Evolutionary conservation across 2,888 invertebrate species (phyloP).

Genomic region (Sesamia inferens): DNA sequence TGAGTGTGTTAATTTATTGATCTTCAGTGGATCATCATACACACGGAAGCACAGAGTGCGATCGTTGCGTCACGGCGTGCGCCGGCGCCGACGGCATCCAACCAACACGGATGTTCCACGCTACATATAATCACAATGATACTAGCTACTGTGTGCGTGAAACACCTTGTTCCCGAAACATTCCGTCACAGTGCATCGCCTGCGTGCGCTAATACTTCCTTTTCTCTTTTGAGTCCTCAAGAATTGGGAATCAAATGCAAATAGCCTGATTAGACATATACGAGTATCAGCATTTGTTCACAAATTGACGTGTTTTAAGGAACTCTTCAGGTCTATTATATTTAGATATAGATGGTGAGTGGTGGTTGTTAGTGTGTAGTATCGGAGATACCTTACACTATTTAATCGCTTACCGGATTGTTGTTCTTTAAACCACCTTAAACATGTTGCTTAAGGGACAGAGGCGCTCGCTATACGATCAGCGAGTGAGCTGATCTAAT

Average conservation of each 20-base stretch:
- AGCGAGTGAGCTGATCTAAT: not conserved
- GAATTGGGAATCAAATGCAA: not conserved
- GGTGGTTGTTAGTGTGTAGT: too few relatives aligned
- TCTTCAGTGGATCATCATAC: not conserved
- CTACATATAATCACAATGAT: not conserved
- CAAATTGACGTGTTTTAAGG: too few relatives aligned
- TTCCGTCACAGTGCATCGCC: not conserved
- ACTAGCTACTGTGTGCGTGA: not conserved
- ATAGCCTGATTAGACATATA: not conserved
- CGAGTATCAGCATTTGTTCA: too few relatives aligned
- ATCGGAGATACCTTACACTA: not conserved
- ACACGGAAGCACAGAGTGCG: not conserved
- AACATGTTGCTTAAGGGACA: not conserved
- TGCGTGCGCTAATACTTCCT: not conserved
- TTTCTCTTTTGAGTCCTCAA: not conserved
- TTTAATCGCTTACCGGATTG: not conserved
- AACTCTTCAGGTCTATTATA: not conserved
- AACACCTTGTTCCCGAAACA: not conserved
- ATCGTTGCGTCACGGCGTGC: slow-evolving; percentile 18
- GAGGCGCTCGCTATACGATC: not conserved
- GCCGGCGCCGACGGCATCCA: not conserved
- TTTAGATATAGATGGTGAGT: not conserved
- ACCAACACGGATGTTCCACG: too few relatives aligned
- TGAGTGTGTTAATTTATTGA: slow-evolving; percentile 1
- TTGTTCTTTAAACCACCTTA: not conserved